A percentile compares a stretch with the other conserved stretches of the same genome.
Conservation (phyloP, 2,888 invertebrate species). For the Ischnura elegans region DNA sequence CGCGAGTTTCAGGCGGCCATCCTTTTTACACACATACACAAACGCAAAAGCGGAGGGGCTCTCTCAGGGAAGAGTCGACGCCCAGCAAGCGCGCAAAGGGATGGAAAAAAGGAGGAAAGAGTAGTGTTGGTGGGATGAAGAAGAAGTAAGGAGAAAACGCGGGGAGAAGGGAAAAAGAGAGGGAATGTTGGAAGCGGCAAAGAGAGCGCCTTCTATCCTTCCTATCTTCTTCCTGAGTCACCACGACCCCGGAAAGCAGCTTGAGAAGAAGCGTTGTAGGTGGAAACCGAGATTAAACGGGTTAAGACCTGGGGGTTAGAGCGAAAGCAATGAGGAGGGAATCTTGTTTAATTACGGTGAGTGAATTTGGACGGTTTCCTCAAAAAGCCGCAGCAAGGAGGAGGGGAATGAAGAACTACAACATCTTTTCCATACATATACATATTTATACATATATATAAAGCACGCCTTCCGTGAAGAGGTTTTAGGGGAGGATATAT, state of each 20-base stretch:
- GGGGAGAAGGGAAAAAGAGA: neutral
- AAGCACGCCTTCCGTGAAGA: conserved; percentile 2
- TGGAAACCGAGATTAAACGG: conserved; percentile 56
- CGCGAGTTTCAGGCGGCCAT: neutral
- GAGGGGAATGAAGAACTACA: conserved; percentile 57
- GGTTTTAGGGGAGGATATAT: neutral
- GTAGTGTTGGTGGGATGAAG: too few relatives aligned
- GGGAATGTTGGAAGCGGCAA: conserved; percentile 1
- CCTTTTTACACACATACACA: conserved; percentile 23
- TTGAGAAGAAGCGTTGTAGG: neutral
- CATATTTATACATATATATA: too few relatives aligned
- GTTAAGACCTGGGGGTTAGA: conserved; percentile 4
- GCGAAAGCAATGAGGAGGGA: conserved; percentile 39
- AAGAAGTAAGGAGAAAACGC: too few relatives aligned
- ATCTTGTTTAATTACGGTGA: conserved; percentile 59
- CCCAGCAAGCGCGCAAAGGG: conserved; percentile 35
- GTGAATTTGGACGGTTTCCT: conserved; percentile 58
- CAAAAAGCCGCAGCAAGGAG: conserved; percentile 25
- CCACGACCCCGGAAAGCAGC: neutral
- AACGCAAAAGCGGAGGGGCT: too few relatives aligned
- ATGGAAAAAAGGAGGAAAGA: conserved; percentile 14
- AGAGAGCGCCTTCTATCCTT: conserved; percentile 21
- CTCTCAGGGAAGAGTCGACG: conserved; percentile 53
- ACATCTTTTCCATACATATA: conserved; percentile 46
- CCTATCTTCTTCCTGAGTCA: neutral